Conservation (phyloP, 2,888 invertebrate species). For the Sipunculus nudus region DNA sequence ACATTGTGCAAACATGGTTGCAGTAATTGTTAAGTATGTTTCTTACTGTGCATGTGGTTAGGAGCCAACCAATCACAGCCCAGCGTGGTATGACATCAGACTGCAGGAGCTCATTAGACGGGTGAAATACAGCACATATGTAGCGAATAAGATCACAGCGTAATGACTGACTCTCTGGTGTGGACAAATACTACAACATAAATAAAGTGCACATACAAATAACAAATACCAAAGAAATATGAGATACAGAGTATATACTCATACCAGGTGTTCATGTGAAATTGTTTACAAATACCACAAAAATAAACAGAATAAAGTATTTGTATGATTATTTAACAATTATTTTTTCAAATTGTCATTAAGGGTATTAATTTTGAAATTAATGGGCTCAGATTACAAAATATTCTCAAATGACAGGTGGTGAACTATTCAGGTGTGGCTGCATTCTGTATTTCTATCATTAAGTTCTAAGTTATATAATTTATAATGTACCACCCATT, state of each 20-base stretch:
- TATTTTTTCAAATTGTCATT: no score
- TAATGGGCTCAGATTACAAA: no score
- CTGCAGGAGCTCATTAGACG: conserved; percentile 88
- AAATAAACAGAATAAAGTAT: no score
- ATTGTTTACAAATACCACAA: no score
- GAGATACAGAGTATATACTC: no score
- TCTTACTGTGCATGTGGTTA: conserved; percentile 82
- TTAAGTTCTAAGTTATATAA: no score
- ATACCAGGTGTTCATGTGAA: no score
- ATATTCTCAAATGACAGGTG: not conserved
- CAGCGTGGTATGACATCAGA: conserved; percentile 95
- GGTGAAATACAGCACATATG: conserved; percentile 92
- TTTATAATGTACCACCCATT: no score
- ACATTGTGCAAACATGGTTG: no score
- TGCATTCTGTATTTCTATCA: no score
- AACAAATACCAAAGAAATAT: not conserved
- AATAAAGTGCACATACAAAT: conserved; percentile 7
- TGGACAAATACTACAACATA: conserved; percentile 80
- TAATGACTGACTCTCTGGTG: conserved; percentile 88
- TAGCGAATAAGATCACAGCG: conserved; percentile 93
- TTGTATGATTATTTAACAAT: no score
- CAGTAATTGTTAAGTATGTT: not conserved
- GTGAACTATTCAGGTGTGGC: not conserved
- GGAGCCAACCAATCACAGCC: conserved; percentile 94
- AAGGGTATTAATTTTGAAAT: no score